Evolutionary conservation across 2,113 vertebrate species (phyloP), one percentile per base, ranked within the genome.

Genomic region (Gallinago jamesoni): DNA sequence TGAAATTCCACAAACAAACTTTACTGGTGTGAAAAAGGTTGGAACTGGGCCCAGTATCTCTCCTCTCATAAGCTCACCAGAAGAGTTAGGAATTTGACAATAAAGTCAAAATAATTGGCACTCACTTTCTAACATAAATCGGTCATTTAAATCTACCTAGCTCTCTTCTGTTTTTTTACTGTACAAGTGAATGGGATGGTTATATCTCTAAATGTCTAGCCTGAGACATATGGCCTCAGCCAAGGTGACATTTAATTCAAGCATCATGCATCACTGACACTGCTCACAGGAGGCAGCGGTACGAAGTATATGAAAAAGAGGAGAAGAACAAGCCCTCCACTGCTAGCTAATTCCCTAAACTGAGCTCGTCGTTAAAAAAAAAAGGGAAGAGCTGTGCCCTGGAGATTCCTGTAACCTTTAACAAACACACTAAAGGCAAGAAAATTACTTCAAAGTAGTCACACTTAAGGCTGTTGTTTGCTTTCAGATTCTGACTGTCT

Each of bases 401-500:
- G 43, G 75, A 96, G 92, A 95, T 79, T 83, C 39, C 41, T 6
- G 60, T 76, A 97, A 88, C 23, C 84, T 96, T 94, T 92, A 95
- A 93, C 72, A 91, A 97, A 94, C 16, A 70, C 20, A 91, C 60
- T 41, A 87, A 92, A 96, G 85, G 56, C 9, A 85, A 95, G n/a
- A 89, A 81, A 97, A 77, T 30, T 0, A 88, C 35, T 87, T 70
- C 56, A 70, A 62, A 96, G 9, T 14, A 66, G 60, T 89, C 25
- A 33, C 45, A 70, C 69, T 90, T 56, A 28, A 53, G 24, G 37
- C 28, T 80, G n/a, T 59, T 89, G 45, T 96, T 92, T 82, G 16
- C n/a, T 84, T 88, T 70, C 35, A 14, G 41, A 41, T 83, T 90
- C 76, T 24, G 79, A 27, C 43, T 93, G 75, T 83, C 41, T 79